phyloP scores from a whole-genome alignment of 2,888 invertebrate species.

The Ormia ochracea region DNA sequence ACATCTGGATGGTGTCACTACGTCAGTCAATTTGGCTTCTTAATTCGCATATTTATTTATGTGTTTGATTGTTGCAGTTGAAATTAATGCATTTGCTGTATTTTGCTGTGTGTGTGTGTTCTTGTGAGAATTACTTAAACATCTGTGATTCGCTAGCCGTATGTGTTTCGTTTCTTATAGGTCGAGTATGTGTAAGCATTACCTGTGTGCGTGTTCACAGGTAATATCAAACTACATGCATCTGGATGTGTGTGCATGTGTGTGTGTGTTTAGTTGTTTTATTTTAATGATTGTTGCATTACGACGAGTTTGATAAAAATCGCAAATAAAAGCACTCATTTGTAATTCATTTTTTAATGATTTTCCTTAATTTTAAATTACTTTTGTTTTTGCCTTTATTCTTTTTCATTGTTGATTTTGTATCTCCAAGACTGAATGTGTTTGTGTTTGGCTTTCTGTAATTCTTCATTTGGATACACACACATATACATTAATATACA shows the following conservation, averaged over 20 bases:
- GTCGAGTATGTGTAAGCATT: not conserved
- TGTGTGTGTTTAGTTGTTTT: slow-evolving; percentile 21
- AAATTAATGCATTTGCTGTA: not conserved
- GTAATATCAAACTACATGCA: not conserved
- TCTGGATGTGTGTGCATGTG: slow-evolving; percentile 8
- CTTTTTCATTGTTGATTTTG: slow-evolving; percentile 63
- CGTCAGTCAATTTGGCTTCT: slow-evolving; percentile 19
- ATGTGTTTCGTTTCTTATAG: not conserved
- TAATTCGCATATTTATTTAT: not conserved
- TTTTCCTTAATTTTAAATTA: slow-evolving; percentile 61
- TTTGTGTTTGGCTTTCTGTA: not conserved
- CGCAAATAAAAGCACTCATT: slow-evolving; percentile 62
- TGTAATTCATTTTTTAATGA: slow-evolving; percentile 62
- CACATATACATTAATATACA: no score
- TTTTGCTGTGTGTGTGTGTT: not conserved
- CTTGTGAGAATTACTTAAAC: not conserved
- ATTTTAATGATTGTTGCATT: slow-evolving; percentile 57
- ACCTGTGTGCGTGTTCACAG: slow-evolving; percentile 17
- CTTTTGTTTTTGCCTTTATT: slow-evolving; percentile 55
- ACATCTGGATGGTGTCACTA: slow-evolving; percentile 15
- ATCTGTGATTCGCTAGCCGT: slow-evolving; percentile 8
- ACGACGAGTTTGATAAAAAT: slow-evolving; percentile 59
- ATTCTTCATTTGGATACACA: no score
- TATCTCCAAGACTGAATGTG: slow-evolving; percentile 27
- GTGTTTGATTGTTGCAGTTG: slow-evolving; percentile 1